Percentiles rank a stretch among this genome's conserved stretches.
phyloP scores from a whole-genome alignment of 2,113 vertebrate species.

The Pseudopodoces humilis region DNA sequence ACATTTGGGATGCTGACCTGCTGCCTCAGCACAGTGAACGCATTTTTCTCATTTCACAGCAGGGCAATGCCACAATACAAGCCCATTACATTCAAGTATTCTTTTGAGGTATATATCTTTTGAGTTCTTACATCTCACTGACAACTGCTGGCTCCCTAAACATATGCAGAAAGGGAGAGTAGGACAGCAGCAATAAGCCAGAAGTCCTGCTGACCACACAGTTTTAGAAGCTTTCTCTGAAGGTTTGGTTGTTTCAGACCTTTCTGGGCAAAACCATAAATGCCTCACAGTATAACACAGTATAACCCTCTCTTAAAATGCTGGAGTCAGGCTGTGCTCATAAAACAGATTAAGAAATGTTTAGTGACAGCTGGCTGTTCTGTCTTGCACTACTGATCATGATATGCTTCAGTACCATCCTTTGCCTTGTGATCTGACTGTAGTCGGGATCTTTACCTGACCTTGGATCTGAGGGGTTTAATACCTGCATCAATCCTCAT shows the following conservation, averaged over 20 bases:
- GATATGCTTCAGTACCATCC: neutral
- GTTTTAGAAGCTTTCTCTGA: neutral
- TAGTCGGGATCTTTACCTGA: neutral
- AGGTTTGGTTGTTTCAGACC: neutral
- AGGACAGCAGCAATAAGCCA: neutral
- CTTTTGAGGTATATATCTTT: neutral
- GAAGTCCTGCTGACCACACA: neutral
- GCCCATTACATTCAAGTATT: neutral
- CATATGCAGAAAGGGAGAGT: neutral
- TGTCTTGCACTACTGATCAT: neutral
- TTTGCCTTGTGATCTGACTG: neutral
- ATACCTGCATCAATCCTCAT: neutral
- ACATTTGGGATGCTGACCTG: conserved; percentile 49
- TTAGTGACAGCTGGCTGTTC: neutral
- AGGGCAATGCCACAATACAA: neutral
- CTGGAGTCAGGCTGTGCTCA: neutral
- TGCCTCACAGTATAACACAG: neutral
- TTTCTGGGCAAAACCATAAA: neutral
- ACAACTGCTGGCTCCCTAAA: neutral
- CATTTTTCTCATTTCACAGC: conserved; percentile 53
- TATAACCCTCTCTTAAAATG: neutral
- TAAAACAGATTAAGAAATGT: neutral
- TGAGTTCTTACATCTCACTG: neutral
- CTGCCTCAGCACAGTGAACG: neutral
- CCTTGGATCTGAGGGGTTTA: neutral